Percentiles rank a stretch among this genome's conserved stretches.
Conservation (phyloP, 2,113 vertebrate genomes). For the Turdus rufiventris region DNA sequence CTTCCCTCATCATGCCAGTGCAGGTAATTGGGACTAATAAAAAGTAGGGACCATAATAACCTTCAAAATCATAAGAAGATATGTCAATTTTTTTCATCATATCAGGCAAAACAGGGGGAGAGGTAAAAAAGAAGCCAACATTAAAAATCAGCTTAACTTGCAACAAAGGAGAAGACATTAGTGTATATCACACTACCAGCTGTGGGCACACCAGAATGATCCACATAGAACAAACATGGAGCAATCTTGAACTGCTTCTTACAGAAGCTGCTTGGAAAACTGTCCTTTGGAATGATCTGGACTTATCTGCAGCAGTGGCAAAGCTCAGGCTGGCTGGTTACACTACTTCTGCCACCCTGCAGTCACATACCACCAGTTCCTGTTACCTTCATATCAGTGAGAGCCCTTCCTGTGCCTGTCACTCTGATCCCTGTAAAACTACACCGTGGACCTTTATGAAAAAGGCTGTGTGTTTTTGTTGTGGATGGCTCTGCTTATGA, state of each 20-base stretch:
- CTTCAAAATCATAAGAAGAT: not conserved
- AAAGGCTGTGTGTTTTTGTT: not conserved
- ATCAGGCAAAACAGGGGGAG: not conserved
- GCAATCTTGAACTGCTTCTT: not conserved
- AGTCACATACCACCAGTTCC: not conserved
- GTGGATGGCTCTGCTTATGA: not conserved
- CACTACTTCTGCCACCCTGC: not conserved
- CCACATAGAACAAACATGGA: not conserved
- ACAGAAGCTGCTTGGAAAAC: not conserved
- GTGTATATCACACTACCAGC: not conserved
- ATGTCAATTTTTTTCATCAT: not conserved
- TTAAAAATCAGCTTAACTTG: not conserved
- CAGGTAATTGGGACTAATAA: not conserved
- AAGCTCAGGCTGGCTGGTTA: not conserved
- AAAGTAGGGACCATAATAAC: not conserved
- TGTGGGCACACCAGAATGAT: not conserved
- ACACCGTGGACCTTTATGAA: not conserved
- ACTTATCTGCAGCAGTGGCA: not conserved
- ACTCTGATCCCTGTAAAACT: not conserved
- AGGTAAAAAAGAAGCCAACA: not conserved
- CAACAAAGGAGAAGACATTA: not conserved
- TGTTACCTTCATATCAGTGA: fast-evolving
- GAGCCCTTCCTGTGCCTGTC: not conserved
- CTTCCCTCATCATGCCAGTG: not conserved
- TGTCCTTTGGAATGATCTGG: not conserved